Evolutionary conservation across 2,113 vertebrate species (phyloP).

Genomic region (Microtus oregoni): DNA sequence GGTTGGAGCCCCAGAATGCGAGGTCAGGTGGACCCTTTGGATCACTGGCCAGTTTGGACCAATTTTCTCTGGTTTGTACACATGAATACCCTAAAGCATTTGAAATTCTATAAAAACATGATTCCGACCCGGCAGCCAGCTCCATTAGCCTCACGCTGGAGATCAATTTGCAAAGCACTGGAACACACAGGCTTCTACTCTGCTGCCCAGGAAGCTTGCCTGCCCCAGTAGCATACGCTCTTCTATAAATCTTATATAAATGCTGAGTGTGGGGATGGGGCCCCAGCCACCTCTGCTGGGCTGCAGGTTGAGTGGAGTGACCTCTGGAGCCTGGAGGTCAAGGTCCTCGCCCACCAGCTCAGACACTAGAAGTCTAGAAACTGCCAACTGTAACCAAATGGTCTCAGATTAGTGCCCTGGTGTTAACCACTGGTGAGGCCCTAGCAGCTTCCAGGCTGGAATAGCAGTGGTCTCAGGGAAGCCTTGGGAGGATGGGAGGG

Average conservation of each 20-base stretch:
- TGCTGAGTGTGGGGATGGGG: fast-evolving
- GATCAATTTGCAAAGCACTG: no score
- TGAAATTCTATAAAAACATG: neutral
- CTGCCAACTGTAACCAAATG: neutral
- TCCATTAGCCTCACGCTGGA: fast-evolving
- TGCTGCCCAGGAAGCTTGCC: no score
- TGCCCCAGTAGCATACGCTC: neutral
- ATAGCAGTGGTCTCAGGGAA: neutral
- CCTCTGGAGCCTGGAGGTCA: neutral
- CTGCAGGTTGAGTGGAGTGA: neutral
- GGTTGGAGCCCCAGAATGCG: fast-evolving
- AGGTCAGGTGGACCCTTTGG: fast-evolving
- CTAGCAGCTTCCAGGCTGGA: neutral
- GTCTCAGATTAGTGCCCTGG: neutral
- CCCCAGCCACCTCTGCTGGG: no score
- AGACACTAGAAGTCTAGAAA: neutral
- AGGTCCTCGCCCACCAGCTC: neutral
- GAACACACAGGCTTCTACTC: neutral
- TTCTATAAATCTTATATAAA: no score
- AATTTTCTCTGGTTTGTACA: neutral
- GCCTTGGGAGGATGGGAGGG: neutral
- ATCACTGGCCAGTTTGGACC: fast-evolving
- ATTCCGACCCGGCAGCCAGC: neutral
- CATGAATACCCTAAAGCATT: fast-evolving
- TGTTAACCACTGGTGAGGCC: neutral